A percentile compares a stretch with the other conserved stretches of the same genome.
Conservation (phyloP, 2,888 invertebrate genomes). For the Aleiodes leptofemur region DNA sequence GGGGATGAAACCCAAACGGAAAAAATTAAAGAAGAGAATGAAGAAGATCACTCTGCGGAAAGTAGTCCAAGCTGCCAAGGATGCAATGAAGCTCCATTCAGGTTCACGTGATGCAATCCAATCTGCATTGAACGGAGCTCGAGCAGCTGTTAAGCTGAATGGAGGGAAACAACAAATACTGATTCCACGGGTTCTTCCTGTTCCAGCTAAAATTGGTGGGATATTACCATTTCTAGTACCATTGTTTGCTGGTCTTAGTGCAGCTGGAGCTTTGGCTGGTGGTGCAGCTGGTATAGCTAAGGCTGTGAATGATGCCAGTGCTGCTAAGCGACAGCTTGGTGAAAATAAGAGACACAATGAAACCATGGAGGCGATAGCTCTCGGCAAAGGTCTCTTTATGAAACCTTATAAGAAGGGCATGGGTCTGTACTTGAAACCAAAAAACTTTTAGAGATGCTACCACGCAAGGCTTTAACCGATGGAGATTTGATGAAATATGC, state of each 20-base stretch:
- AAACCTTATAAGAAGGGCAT: too few species aligned
- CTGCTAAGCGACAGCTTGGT: conserved; percentile 60
- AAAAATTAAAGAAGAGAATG: background rate
- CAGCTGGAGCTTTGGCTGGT: conserved; percentile 51
- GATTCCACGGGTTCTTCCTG: too few species aligned
- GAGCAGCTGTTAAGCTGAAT: conserved; percentile 43
- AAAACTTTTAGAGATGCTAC: too few species aligned
- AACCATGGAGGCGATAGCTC: conserved; percentile 29
- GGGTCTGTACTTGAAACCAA: too few species aligned
- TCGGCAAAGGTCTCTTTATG: too few species aligned
- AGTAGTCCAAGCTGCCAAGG: conserved; percentile 34
- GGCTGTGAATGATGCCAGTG: conserved; percentile 64
- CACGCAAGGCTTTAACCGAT: too few species aligned
- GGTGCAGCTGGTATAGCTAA: conserved; percentile 56
- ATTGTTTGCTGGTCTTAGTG: too few species aligned
- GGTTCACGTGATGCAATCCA: conserved; percentile 29
- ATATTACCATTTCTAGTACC: too few species aligned
- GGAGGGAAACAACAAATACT: too few species aligned
- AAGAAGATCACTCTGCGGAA: conserved; percentile 29
- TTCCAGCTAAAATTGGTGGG: too few species aligned
- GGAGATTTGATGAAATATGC: too few species aligned
- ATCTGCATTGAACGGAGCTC: conserved; percentile 54
- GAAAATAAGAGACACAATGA: conserved; percentile 66
- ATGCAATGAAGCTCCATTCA: conserved; percentile 15
- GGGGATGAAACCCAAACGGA: conserved; percentile 23